Base-by-base conservation (phyloP, 2,113 vertebrate species). In the Choloepus hoffmanni region DNA sequence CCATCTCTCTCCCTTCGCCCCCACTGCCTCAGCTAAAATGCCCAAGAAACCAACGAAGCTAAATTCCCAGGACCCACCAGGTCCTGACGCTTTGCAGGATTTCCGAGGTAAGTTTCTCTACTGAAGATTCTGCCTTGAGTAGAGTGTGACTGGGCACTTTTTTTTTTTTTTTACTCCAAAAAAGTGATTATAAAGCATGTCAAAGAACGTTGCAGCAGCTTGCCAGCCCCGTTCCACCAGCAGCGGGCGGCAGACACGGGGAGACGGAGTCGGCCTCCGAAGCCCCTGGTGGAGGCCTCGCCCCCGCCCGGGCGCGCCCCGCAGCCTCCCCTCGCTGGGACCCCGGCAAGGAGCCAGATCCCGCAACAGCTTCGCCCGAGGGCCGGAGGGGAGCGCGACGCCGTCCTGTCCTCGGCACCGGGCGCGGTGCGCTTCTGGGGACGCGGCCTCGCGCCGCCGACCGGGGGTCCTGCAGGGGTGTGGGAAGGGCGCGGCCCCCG, bases 181-280 rank as follows among this genome's bases (percentile, higher is more conserved):
- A 67, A 76, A 28, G 33, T 33, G 67, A 82, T 43, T 78, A 6
- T 43, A 81, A 95, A 43, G 36, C 40, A 3, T 24, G 14, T 63
- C 40, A 60, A 43, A 70, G 86, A 77, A 73, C 85, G 40, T 40
- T 40, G 19, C 2, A 67, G 58, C 36, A 11, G 3, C 40, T 5
- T 28, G 18, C 55, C 67, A 62, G 24, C 8, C 13, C 43, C 86
- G 3, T 87, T 55, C 96, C 36, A 7, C 96, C 97, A 95, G 95
- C 90, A 97, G 96, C 78, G 90, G 90, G 96, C 96, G 95, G 96
- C 90, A 96, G 95, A 94, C 72, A 12, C 87, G 73, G 95, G 73
- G 65, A 36, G 84, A 83, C 30, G 70, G 82, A 76, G 67, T 93
- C 87, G 33, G 23, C 53, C 53, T 86, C 14, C 13, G 73, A 76